These are phyloP conservation scores for Stichopus horrens DNA, from an alignment of 53 echinoderm and acorn worm genomes.

Conservation along the genomic window DNA sequence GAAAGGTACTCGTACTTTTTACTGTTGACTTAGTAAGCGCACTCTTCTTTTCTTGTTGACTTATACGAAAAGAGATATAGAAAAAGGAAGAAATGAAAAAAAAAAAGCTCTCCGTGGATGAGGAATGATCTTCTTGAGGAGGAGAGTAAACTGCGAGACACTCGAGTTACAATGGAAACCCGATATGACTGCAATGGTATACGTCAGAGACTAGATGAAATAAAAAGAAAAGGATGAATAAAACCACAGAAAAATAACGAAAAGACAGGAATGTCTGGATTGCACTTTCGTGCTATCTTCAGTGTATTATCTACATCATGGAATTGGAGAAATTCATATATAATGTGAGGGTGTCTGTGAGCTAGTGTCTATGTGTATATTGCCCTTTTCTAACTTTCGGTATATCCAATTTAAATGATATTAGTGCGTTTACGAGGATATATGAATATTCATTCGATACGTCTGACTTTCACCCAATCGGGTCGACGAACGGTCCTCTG, in stretches of 20 bases:
- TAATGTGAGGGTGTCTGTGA: no score
- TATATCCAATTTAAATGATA: no score
- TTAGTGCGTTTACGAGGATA: no score
- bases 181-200: slow-evolving; percentile 16
- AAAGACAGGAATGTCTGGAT: neutral
- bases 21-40: slow-evolving; percentile 32
- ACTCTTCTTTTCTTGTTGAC: neutral
- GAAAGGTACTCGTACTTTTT: slow-evolving; percentile 34
- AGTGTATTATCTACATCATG: no score
- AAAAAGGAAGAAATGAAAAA: no score
- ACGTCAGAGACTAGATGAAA: slow-evolving; percentile 2
- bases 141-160: slow-evolving; percentile 10
- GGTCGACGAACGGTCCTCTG: neutral
- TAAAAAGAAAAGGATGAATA: neutral
- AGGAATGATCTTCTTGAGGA: slow-evolving; percentile 24
- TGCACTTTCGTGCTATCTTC: neutral
- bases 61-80: neutral
- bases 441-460: neutral
- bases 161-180: slow-evolving; percentile 12
- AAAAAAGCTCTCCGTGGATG: neutral
- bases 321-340: no score
- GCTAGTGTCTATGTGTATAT: no score
- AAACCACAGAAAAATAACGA: neutral
- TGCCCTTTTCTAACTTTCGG: no score
- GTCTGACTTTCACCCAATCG: neutral